A percentile compares a stretch with the other conserved stretches of the same genome.
Evolutionary conservation across 2,113 vertebrate species (phyloP).

Genomic region (Trogon melanurus): DNA sequence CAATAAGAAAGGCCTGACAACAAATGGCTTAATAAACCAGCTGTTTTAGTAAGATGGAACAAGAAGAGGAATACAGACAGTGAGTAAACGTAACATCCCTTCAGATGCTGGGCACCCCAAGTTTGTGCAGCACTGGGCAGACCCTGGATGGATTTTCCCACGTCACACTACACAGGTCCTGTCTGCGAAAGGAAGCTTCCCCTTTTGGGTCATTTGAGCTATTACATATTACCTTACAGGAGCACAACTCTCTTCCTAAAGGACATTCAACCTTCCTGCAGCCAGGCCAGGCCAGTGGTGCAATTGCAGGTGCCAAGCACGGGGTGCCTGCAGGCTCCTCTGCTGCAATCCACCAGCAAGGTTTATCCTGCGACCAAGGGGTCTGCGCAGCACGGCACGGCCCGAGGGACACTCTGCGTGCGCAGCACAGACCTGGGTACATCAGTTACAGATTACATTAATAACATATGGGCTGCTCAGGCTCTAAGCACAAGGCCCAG

Average conservation of each 20-base stretch:
- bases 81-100: not conserved
- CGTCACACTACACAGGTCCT: accelerated
- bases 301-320: not conserved
- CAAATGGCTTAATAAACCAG: not conserved
- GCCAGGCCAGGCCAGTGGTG: not conserved
- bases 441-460: not conserved
- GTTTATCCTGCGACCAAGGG: not conserved
- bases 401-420: not conserved
- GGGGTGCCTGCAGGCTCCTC: not conserved
- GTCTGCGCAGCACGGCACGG: not conserved
- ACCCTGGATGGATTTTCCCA: not conserved
- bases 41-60: not conserved
- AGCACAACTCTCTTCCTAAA: not conserved
- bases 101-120: not conserved
- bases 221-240: not conserved
- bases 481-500: not conserved
- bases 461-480: not conserved
- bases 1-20: not conserved
- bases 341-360: not conserved
- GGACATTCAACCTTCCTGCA: not conserved
- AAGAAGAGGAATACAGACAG: not conserved
- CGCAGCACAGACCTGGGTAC: not conserved
- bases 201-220: not conserved
- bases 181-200: not conserved
- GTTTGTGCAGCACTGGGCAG: not conserved